Evolutionary conservation across 1,140 invertebrate genomes (phyloP), one percentile per base, ranked within the genome.

Genomic region (Ceratina japonica): DNA sequence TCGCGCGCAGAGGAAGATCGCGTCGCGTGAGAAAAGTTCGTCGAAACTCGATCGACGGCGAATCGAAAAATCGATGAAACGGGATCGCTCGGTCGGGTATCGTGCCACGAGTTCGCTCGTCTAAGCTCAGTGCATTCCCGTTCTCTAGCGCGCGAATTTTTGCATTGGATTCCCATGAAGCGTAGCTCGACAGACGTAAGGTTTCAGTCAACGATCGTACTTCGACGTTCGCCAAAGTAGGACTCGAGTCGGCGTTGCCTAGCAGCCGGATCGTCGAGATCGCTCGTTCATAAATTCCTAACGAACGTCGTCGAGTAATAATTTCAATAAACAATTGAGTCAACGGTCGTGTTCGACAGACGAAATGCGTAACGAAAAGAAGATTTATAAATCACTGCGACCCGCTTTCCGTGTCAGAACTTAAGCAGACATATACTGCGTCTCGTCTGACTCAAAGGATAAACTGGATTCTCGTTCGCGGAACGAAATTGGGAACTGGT

Each of bases 11-110:
- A 37, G 71, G 64, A 27, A 59, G 44, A 44, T 56, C 18, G 59
- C 15, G 37, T 44, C 75, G 59, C 68, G 68, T 78, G 75, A 72
- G 75, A 78, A 72, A 72, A 78, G 59, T 56, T 49, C 68, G 52
- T 72, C 58, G 69, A 54, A 51, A 78, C 49, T 20, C 59, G 49
- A 54, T 63, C 69, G 22, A 44, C 22, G 59, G 16, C 12, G 58
- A 52, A 62, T 51, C 22, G 24, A 77, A 77, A 54, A 66, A 62
- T 77, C 75, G 44, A 62, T 62, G 75, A 62, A 77, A 71, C 75
- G 31, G 52, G 68, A 77, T 71, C 66, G 52, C 16, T 61, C 56
- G 44, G 15, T 51, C 37, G 64, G 64, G 51, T 76, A 75, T 58
- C 54, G 54, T 51, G 31, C 52, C 74, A 27, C 52, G 74, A 68